Base-by-base conservation (phyloP, 2,888 invertebrate species). In the Cataglyphis rosenhaueri region DNA sequence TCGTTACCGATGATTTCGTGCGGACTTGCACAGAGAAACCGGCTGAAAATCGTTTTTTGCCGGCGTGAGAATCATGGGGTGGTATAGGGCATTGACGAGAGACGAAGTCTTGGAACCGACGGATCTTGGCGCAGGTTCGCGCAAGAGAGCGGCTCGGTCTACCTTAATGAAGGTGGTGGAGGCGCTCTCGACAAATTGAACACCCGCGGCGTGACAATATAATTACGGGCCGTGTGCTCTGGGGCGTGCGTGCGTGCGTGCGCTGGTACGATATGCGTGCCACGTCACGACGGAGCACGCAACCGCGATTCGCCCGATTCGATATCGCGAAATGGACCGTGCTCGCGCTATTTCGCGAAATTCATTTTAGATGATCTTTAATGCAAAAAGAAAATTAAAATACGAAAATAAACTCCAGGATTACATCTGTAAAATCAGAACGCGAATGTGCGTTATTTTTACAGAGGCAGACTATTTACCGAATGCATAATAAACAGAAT, bases 31-130 rank as follows among this genome's bases (percentile, higher is more conserved):
- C 9, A 29, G 55, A 68, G 68, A 44, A 64, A 52, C 57, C 57
- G 70, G 32, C 32, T 59, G 29, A 78, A 71, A 59, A 70, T 6
- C 18, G 38, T 70, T 78, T 52, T 70, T 18, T 70, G 70, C 29
- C 68, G 32, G 71, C 76, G 86, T 83, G 86, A 82, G 83, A 83
- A 82, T 73, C 25, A 9, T 52, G 44, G 57, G 76, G 70, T 76
- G 71, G 84, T 38, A 35, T 4, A 44, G 21, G 78, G 71, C 65
- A 38, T 21, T 57, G 81, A 74, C 76, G 68, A 75, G 68, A 75
- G 85, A 73, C 64, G 55, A 41, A 35, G 71, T 65, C 65, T n/a
- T n/a, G 52, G 66, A 61, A 15, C 18, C 64, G 66, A 44, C 8
- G 18, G 66, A 21, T 15, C 15, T n/a, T 9, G 38, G 38, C 21